Conservation (phyloP, 37 sponge, comb jelly and placozoan species). For the Geodia barretti region DNA sequence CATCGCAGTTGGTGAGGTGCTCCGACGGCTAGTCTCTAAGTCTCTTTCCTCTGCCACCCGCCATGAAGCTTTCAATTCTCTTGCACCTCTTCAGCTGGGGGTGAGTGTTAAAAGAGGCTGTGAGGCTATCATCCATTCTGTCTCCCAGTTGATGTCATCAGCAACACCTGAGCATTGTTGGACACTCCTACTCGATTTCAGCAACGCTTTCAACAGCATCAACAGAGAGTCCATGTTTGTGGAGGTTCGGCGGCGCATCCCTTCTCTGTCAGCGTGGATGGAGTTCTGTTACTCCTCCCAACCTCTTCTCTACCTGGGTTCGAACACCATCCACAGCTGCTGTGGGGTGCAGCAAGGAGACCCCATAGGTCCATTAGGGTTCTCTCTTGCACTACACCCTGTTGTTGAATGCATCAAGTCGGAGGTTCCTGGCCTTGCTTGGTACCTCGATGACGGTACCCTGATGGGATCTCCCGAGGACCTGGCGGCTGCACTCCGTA, state of each 20-base stretch:
- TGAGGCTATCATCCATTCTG: too few species aligned
- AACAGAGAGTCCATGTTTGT: background rate
- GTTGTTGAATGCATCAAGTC: slow-evolving; percentile 7
- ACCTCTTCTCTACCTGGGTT: background rate
- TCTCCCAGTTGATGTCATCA: too few species aligned
- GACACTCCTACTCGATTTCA: background rate
- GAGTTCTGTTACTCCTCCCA: slow-evolving; percentile 13
- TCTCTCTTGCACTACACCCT: background rate
- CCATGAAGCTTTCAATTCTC: too few species aligned
- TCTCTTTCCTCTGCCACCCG: too few species aligned
- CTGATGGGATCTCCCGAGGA: background rate
- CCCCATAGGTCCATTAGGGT: background rate
- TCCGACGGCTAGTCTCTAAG: slow-evolving; percentile 46
- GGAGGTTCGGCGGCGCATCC: slow-evolving; percentile 2
- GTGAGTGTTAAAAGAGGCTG: too few species aligned
- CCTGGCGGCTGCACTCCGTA: too few species aligned
- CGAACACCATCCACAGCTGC: slow-evolving; percentile 1
- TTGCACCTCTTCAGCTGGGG: too few species aligned
- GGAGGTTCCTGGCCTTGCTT: background rate
- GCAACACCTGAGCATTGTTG: too few species aligned
- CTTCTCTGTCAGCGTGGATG: too few species aligned
- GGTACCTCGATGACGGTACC: background rate
- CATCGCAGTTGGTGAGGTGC: slow-evolving; percentile 52
- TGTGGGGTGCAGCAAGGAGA: too few species aligned
- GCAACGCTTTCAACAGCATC: background rate